Evolutionary conservation across 2,888 invertebrate genomes (phyloP).

Genomic region (Scaptomyza flava): DNA sequence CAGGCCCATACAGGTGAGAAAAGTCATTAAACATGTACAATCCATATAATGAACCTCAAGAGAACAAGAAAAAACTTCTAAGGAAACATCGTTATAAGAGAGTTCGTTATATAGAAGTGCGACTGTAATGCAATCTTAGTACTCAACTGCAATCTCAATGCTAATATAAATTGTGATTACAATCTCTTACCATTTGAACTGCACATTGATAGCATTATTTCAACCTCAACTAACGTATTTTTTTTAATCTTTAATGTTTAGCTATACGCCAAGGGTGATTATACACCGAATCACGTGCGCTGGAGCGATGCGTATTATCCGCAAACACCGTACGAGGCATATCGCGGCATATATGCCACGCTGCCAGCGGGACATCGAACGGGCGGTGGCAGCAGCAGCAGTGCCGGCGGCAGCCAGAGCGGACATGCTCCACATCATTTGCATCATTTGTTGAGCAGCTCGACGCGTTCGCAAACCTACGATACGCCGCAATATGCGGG

Average conservation of each 20-base stretch:
- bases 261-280: conserved; percentile 88
- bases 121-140: no score
- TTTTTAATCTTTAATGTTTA: conserved; percentile 28
- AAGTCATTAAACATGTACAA: not conserved
- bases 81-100: no score
- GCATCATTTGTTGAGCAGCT: conserved; percentile 77
- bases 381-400: conserved; percentile 69
- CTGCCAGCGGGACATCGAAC: conserved; percentile 83
- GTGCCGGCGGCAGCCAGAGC: conserved; percentile 66
- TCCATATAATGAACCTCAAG: no score
- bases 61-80: no score
- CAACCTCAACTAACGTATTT: no score
- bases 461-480: conserved; percentile 81
- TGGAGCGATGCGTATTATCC: conserved; percentile 88
- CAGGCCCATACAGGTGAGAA: conserved; percentile 89
- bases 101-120: no score
- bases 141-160: no score
- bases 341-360: conserved; percentile 86
- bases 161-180: no score
- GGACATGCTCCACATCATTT: conserved; percentile 58
- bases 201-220: no score
- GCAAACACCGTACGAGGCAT: conserved; percentile 87
- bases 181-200: no score
- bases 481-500: conserved; percentile 82
- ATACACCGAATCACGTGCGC: conserved; percentile 87